Evolutionary conservation across 1,140 invertebrate genomes (phyloP), one percentile per base, ranked within the genome.

Genomic region (Brachystomella parvula): DNA sequence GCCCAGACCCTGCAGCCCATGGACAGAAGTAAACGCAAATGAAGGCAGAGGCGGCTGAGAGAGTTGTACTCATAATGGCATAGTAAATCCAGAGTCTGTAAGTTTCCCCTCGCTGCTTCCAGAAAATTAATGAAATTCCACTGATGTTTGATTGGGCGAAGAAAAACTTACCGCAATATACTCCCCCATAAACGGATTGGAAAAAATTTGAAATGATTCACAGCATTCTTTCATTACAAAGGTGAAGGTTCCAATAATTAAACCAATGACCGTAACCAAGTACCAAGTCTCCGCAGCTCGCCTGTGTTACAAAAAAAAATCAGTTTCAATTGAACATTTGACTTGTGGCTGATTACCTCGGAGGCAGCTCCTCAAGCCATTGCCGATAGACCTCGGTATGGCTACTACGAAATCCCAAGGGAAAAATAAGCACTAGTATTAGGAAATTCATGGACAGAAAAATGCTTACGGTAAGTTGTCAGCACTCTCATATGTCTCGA

Each of bases 1-100:
- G 75, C 31, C 79, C 79, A 29, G 78, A 79, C 0, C 79, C 78
- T 21, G 76, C 75, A n/a, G 79, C 79, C 70, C 75, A 77, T 12
- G 80, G 79, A 49, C 78, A 75, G 39, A 66, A 64, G 76, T 74
- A 73, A 75, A 78, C 69, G 74, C 76, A 47, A 76, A 68, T 19
- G 74, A 72, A 39, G 2, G 71, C 53, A 17, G 71, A 49, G 19
- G 69, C 21, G n/a, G 30, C 35, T 15, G 65, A 60, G 57, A 70
- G 64, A 6, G 63, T 32, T 33, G 63, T 67, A 30, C 65, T 69
- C 17, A 70, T 32, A 24, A 60, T 47, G 3, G 68, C 47, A 61
- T 72, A 69, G 39, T 65, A 70, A 30, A 72, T 33, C 62, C 61
- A 66, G 1, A 72, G 44, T 33, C 56, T 26, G 9, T 39, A 39